These are phyloP conservation scores for Neosilurus mollespiculum DNA, from an alignment of 2,797 vertebrate genomes.

Conservation along the genomic window DNA sequence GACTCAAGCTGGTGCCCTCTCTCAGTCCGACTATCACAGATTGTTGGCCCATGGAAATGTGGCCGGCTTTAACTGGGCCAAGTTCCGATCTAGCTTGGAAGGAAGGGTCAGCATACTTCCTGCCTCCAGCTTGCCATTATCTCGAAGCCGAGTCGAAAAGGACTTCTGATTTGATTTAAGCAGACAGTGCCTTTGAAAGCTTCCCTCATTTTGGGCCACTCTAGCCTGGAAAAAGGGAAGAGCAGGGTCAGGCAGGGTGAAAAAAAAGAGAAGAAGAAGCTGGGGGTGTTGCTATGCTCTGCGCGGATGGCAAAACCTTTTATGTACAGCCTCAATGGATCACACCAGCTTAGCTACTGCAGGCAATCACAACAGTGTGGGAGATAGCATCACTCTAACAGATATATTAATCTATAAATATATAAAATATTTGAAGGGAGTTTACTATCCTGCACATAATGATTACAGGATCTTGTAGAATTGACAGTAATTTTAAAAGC, in stretches of 20 bases:
- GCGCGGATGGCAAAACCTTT: constrained; percentile 78
- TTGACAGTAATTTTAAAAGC: background rate
- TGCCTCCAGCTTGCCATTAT: constrained; percentile 79
- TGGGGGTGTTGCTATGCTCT: constrained; percentile 74
- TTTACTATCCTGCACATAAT: background rate
- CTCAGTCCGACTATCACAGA: constrained; percentile 77
- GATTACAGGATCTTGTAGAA: background rate
- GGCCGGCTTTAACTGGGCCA: constrained; percentile 79
- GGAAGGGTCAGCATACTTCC: constrained; percentile 77
- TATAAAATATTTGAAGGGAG: background rate
- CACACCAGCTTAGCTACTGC: constrained; percentile 74
- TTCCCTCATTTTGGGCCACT: constrained; percentile 78
- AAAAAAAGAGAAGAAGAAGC: constrained; percentile 37
- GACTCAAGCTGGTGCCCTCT: constrained; percentile 74
- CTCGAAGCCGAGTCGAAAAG: constrained; percentile 77
- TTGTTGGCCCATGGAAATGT: constrained; percentile 74
- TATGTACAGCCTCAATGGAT: constrained; percentile 78
- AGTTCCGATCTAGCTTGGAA: constrained; percentile 79
- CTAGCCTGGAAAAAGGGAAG: constrained; percentile 72
- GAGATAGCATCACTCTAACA: constrained; percentile 52
- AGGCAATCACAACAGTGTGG: constrained; percentile 70
- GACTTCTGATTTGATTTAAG: constrained; percentile 78
- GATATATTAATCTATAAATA: background rate
- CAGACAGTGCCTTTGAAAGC: constrained; percentile 76
- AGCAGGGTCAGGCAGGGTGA: constrained; percentile 70